Base-by-base conservation (phyloP, 2,888 invertebrate species). In the Lapara coniferarum region DNA sequence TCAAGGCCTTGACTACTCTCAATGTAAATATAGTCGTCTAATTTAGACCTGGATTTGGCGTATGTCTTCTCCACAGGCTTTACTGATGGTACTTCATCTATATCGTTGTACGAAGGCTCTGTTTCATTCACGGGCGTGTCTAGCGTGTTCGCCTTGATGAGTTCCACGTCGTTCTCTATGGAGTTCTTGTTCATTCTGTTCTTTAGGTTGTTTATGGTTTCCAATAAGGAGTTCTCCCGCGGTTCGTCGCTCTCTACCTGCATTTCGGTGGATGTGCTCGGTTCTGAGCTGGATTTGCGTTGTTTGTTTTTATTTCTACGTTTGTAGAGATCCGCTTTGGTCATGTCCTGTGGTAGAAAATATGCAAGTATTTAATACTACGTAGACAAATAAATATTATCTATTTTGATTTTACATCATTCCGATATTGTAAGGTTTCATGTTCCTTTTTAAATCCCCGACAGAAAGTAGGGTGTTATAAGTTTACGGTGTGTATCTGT, bases 301-400 rank as follows among this genome's bases (percentile, higher is more conserved):
- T 86, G 89, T 74, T 90, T 93, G 81, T 85, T 91, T 75, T 93
- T 93, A 81, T 83, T 90, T 46, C 93, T 84, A 0, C 93, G 90
- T 71, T 93, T 92, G 86, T 93, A 93, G 0, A 93, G 85, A 14
- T 93, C 91, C 0, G 93, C 93, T 83, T 93, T 92, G 69, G 93
- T 93, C 93, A 93, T 93, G 77, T 93, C 93, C 93, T 93, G 86
- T 53, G 67, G 73, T 71, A 58, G 49, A 71, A 56, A 46, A 57
- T 6, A 13, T 59, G 55, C 69, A 25, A 25, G 2, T 25, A 58
- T 69, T 51, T 16, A 67, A 25, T 66, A 55, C 2, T 7, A 8
- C 37, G 37, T 37, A 37, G 37, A 37, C 4, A 2, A 37, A 4
- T 37, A 37, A n/a, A 25, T 25, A 25, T 25, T 25, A 2, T 2